Evolutionary conservation across 1,140 invertebrate genomes (phyloP).

Genomic region (Solen grandis): DNA sequence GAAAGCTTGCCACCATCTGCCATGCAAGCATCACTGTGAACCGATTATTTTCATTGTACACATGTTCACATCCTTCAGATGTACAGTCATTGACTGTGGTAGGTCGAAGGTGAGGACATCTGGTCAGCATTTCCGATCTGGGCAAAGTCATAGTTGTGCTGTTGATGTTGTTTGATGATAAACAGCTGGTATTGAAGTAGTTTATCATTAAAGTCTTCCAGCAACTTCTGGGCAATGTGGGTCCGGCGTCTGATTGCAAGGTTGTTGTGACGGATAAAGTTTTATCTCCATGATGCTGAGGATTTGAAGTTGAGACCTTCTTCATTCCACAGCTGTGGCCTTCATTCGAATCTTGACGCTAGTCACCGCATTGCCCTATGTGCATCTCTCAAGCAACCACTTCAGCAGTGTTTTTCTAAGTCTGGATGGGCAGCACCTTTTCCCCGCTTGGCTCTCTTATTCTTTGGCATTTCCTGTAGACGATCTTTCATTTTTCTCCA

Average conservation of each 20-base stretch:
- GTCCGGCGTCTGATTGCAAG: background rate
- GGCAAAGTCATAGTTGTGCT: background rate
- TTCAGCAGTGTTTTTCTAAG: background rate
- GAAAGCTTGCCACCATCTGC: conserved; percentile 66
- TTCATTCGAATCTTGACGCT: background rate
- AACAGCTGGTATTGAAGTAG: background rate
- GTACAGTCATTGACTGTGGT: background rate
- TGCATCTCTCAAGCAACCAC: background rate
- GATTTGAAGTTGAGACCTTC: background rate
- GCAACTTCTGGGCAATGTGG: background rate
- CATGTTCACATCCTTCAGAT: background rate
- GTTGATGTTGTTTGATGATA: background rate
- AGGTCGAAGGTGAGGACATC: background rate
- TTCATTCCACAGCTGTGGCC: background rate
- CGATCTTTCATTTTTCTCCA: background rate
- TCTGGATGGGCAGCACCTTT: background rate
- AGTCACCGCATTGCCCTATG: background rate
- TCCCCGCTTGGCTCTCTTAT: background rate
- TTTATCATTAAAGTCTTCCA: too few species aligned
- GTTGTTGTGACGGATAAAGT: background rate
- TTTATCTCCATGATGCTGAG: background rate
- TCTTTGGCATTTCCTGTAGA: background rate
- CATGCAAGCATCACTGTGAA: conserved; percentile 68
- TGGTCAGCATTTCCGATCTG: background rate
- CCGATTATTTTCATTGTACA: conserved; percentile 64